Conservation (phyloP, 2,888 invertebrate genomes). For the Dermolepida albohirtum region DNA sequence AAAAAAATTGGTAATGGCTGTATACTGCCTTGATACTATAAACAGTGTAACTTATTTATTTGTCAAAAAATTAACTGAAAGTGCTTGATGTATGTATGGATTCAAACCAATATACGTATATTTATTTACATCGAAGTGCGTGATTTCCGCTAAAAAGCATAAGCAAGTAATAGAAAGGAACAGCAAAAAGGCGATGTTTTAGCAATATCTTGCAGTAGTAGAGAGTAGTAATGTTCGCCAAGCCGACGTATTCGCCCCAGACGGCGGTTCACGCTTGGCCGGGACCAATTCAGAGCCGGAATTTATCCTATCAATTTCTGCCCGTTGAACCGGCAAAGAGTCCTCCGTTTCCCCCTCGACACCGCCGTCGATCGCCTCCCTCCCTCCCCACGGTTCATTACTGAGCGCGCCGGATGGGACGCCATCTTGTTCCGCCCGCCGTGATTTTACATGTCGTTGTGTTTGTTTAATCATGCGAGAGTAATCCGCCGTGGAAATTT, state of each 20-base stretch:
- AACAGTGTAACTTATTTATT: no score
- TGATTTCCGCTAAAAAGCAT: no score
- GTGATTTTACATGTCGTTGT: constrained; percentile 64
- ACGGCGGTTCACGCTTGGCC: constrained; percentile 69
- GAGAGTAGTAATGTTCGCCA: constrained; percentile 27
- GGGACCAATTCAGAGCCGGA: constrained; percentile 73
- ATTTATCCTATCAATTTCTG: constrained; percentile 75
- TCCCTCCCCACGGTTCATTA: constrained; percentile 52
- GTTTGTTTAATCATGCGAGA: constrained; percentile 62
- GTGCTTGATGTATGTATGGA: no score
- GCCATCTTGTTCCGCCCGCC: constrained; percentile 63
- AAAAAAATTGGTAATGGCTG: no score
- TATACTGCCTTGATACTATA: no score
- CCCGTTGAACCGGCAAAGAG: constrained; percentile 73
- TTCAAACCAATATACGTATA: no score
- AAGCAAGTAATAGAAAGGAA: background rate
- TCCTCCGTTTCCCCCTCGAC: constrained; percentile 50
- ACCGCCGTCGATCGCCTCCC: constrained; percentile 38
- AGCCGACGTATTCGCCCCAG: constrained; percentile 56
- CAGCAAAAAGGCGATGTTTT: background rate
- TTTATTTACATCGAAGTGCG: no score
- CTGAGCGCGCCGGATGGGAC: constrained; percentile 57
- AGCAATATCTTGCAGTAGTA: constrained; percentile 1
- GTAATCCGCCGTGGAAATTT: constrained; percentile 59
- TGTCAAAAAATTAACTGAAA: no score